Evolutionary conservation across 1,140 invertebrate species (phyloP).

Genomic region (Bombus haemorrhoidalis): DNA sequence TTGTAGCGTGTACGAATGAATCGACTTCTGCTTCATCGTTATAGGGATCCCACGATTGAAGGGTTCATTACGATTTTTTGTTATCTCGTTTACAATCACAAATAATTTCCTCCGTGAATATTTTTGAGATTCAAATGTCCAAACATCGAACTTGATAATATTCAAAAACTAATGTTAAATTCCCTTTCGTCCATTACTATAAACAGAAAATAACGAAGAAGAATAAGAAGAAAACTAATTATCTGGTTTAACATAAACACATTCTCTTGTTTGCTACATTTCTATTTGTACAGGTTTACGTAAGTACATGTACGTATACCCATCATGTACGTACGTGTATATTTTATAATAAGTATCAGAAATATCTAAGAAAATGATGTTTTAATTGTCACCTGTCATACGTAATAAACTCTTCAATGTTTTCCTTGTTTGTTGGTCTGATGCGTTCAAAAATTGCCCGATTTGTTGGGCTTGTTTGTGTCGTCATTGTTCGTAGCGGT

Average conservation of each 20-base stretch:
- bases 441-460: slow-evolving; percentile 52
- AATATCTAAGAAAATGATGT: no score
- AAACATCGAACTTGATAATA: not conserved
- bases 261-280: not conserved
- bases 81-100: not conserved
- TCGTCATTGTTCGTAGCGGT: slow-evolving; percentile 74
- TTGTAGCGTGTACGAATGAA: slow-evolving; percentile 63
- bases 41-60: slow-evolving; percentile 60
- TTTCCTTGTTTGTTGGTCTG: slow-evolving; percentile 30
- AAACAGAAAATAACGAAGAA: not conserved
- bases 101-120: no score
- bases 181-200: not conserved
- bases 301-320: not conserved
- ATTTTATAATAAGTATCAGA: not conserved
- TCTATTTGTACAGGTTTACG: not conserved
- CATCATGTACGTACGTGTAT: not conserved
- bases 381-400: not conserved
- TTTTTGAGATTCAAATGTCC: no score
- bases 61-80: slow-evolving; percentile 56
- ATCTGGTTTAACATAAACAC: not conserved
- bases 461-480: slow-evolving; percentile 67
- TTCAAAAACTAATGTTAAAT: not conserved
- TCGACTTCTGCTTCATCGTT: slow-evolving; percentile 60
- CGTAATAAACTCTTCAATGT: slow-evolving; percentile 66
- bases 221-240: not conserved